A percentile compares a stretch with the other conserved stretches of the same genome.
These are phyloP conservation scores for Acleris holmiana DNA, from an alignment of 2,888 invertebrate species.

Conservation along the genomic window DNA sequence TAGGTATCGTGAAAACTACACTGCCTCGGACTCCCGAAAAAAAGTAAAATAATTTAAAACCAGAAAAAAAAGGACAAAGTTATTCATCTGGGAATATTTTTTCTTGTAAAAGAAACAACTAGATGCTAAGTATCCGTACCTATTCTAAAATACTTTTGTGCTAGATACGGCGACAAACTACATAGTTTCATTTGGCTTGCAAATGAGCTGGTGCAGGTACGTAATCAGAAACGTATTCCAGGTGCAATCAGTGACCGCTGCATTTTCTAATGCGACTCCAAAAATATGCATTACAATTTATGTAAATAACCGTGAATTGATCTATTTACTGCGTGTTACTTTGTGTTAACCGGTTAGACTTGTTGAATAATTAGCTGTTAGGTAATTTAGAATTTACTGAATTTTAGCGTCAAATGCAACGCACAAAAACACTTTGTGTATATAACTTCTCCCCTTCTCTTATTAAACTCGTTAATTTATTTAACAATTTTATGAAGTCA, in stretches of 20 bases:
- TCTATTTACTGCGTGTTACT: conserved; percentile 19
- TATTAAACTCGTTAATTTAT: too few relatives aligned
- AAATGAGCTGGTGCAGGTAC: conserved; percentile 37
- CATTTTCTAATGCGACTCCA: conserved; percentile 16
- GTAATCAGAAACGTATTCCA: conserved; percentile 19
- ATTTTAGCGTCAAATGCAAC: too few relatives aligned
- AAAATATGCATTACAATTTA: conserved; percentile 22
- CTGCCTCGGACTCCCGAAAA: too few relatives aligned
- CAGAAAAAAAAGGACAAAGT: too few relatives aligned
- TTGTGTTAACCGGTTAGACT: conserved; percentile 5
- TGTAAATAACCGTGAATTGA: conserved; percentile 17
- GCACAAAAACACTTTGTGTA: too few relatives aligned
- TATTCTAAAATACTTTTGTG: conserved; percentile 21
- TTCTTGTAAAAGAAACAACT: not conserved
- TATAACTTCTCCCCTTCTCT: too few relatives aligned
- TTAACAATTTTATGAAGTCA: too few relatives aligned
- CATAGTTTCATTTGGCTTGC: conserved; percentile 39
- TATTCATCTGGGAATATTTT: not conserved
- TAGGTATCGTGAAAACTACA: too few relatives aligned
- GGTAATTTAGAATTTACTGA: not conserved
- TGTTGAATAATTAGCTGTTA: conserved; percentile 4
- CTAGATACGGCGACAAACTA: conserved; percentile 39
- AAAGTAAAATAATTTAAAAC: not conserved
- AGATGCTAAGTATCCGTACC: not conserved
- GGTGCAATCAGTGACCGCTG: conserved; percentile 19